These are phyloP conservation scores for Papilio helenus DNA, from an alignment of 1,140 invertebrate genomes.

Conservation along the genomic window DNA sequence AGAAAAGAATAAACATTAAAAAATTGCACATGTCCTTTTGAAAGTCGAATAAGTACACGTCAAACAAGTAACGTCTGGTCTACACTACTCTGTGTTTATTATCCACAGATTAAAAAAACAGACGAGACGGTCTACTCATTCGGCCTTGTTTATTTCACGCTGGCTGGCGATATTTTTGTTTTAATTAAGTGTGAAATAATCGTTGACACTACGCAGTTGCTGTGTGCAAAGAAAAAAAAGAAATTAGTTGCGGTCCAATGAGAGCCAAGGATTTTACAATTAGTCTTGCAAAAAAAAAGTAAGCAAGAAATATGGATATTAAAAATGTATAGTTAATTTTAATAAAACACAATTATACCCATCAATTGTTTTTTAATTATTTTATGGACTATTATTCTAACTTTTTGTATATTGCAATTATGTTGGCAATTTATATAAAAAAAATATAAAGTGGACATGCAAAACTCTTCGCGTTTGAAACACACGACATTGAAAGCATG, in stretches of 20 bases:
- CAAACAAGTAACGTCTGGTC: neutral
- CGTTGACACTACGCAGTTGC: constrained; percentile 8
- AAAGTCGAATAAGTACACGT: neutral
- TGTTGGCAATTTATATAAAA: neutral
- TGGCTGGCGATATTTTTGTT: constrained; percentile 32
- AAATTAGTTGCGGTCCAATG: constrained; percentile 22
- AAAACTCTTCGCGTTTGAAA: neutral
- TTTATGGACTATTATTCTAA: neutral
- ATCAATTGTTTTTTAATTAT: neutral
- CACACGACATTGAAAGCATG: neutral
- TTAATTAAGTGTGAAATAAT: constrained; percentile 5
- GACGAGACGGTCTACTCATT: neutral
- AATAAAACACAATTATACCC: neutral
- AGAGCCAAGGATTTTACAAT: constrained; percentile 19
- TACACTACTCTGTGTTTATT: neutral
- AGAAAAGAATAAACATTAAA: neutral
- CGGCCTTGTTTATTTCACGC: constrained; percentile 5
- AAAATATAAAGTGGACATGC: neutral
- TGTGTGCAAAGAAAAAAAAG: constrained; percentile 2
- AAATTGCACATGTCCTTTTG: neutral
- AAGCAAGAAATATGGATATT: neutral
- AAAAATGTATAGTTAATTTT: neutral
- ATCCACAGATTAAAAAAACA: neutral
- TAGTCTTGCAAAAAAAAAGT: neutral
- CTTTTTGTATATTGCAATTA: neutral